Evolutionary conservation across 2,113 vertebrate species (phyloP), one percentile per base, ranked within the genome.

Genomic region (Paracanthobrama guichenoti): DNA sequence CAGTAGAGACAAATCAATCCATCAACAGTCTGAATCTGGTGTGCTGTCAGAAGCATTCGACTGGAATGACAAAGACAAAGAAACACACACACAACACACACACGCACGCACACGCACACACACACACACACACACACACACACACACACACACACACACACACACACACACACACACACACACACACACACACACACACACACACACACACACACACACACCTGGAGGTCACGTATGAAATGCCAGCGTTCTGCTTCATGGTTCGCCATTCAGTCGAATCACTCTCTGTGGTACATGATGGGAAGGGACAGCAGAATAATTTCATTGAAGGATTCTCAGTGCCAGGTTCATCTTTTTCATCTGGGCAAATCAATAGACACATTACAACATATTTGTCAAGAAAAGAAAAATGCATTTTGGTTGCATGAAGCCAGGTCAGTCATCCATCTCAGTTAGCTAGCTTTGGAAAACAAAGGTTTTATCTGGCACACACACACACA

Each of bases 11-110:
- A 0, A 28, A 79, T 64, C 28, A 31, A 59, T 60, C 31, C 75
- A 78, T 78, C 75, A 78, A 1, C 20, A 24, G 39, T 46, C 57
- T 64, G 57, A 79, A 64, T 79, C 26, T 62, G 57, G 77, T 62
- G 77, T 44, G n/a, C 39, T 79, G 57, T 64, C 77, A 79, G 39
- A 20, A 62, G 20, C 59, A 64, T 79, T 79, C 57, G 12, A 62
- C 55, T 28, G 57, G 55, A 79, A 79, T 60, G 77, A 79, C 57
- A 62, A 79, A 79, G 28, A 50, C 24, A 75, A 6, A 77, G 26
- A 44, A 10, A n/a, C 69, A 72, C 18, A 75, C 42, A 74, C 20
- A n/a, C 35, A n/a, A 26, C 64, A 35, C 64, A 67, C 28, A 35
- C 22, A 44, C n/a, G n/a, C n/a, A n/a, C n/a, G n/a, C n/a, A n/a